A percentile compares a stretch with the other conserved stretches of the same genome.
phyloP scores from a whole-genome alignment of 2,888 invertebrate genomes.

The Alentia gelatinosa region DNA sequence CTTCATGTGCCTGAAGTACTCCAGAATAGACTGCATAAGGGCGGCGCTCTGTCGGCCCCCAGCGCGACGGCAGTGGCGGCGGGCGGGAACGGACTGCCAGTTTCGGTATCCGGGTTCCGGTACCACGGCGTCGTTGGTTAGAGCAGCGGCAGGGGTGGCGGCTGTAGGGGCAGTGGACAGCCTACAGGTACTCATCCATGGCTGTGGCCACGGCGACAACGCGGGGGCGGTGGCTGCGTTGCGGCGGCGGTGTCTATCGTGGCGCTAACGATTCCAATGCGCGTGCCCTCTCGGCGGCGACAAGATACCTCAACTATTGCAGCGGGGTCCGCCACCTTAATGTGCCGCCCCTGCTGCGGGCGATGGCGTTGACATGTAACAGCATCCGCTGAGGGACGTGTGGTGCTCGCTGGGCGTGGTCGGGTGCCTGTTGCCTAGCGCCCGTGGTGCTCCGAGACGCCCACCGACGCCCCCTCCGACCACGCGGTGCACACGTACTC shows the following conservation, averaged over 20 bases:
- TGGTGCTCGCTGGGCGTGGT: background rate
- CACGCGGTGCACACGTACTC: no score
- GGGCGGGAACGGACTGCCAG: background rate
- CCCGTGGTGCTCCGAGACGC: background rate
- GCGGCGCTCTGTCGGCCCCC: background rate
- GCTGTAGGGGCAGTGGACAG: no score
- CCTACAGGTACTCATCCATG: no score
- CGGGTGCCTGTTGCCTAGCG: background rate
- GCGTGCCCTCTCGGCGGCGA: background rate
- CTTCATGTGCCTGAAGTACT: slow-evolving; percentile 32
- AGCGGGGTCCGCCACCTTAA: no score
- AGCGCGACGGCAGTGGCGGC: background rate
- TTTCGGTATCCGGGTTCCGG: slow-evolving; percentile 28
- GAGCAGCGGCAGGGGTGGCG: no score
- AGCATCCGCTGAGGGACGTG: background rate
- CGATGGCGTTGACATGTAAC: background rate
- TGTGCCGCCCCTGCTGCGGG: background rate
- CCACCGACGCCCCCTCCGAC: background rate
- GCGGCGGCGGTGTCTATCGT: background rate
- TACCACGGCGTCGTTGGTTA: no score
- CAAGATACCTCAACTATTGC: no score
- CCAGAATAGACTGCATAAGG: slow-evolving; percentile 34
- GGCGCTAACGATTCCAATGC: background rate
- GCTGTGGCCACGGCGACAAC: background rate
- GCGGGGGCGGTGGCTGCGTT: background rate